Evolutionary conservation across 2,888 invertebrate species (phyloP), one percentile per base, ranked within the genome.

Genomic region (Archips xylosteana): DNA sequence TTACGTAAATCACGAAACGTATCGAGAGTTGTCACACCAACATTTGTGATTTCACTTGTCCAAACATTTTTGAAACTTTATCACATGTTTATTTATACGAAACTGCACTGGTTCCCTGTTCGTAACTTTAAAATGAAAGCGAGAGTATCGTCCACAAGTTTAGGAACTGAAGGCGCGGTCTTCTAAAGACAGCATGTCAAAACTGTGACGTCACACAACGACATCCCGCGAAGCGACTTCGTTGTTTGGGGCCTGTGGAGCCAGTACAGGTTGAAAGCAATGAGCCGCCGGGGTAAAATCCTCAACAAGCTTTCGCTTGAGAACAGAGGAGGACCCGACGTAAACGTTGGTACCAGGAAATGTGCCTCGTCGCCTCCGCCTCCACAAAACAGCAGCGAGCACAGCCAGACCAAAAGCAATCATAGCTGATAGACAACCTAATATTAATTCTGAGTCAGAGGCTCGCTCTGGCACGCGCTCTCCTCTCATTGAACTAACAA

Each of bases 121-220:
- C 45, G 74, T 75, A 75, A 76, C 67, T 79, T 81, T 81, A 84
- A 84, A 83, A 83, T 83, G 82, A 79, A 77, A 78, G 76, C 79
- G 78, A 82, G 82, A 81, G 81, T 80, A 81, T 84, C 83, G 88
- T 90, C 86, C 85, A 86, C 87, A 83, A 85, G 83, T 88, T 94
- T 94, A 95, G 95, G 94, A 95, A 95, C 95, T 95, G 89, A 92
- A 91, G 87, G 92, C 89, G 89, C 95, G 94, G 92, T 94, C 92
- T 89, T 95, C 94, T 79, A 94, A 87, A 82, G 95, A 95, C 87
- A 95, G 91, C 91, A 94, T 92, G 84, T 95, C 95, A 82, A 94
- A 95, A 87, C 95, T 95, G 87, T 95, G 95, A 91, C 95, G 96
- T 96, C 96, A 96, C 95, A 96, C 96, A 77, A 96, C 95, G 77